Evolutionary conservation across 2,797 vertebrate species (phyloP).

Genomic region (Syndactyla subalaris): DNA sequence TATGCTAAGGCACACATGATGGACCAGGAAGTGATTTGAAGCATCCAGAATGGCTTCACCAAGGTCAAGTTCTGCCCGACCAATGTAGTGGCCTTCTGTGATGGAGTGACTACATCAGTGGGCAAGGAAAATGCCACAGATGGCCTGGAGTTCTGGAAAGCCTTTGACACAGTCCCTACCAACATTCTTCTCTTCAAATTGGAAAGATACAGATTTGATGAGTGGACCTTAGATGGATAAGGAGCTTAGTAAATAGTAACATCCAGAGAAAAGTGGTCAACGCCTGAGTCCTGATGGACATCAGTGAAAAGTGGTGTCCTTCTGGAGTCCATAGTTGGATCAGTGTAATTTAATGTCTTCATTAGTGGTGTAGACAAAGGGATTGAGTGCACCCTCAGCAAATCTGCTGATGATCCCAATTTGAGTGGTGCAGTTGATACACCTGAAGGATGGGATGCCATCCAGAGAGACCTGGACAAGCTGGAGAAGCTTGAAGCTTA

Average conservation of each 20-base stretch:
- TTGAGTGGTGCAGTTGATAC: background rate
- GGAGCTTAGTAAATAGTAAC: too few species aligned
- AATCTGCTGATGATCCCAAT: background rate
- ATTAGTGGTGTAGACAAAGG: too few species aligned
- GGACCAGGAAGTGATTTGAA: background rate
- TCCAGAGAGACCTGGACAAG: background rate
- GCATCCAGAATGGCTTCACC: background rate
- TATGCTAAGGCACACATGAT: background rate
- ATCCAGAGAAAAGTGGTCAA: background rate
- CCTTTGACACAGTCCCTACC: background rate
- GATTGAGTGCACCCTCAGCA: background rate
- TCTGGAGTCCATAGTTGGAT: accelerated
- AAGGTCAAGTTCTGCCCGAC: background rate
- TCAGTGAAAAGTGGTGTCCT: background rate
- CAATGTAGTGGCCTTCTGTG: background rate
- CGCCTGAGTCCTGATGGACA: too few species aligned
- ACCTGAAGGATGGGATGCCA: background rate
- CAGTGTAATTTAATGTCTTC: background rate
- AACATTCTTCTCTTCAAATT: background rate
- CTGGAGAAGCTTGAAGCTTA: background rate
- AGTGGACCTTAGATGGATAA: background rate
- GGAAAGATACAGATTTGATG: background rate
- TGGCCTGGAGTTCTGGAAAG: background rate
- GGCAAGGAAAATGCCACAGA: background rate
- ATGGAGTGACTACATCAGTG: background rate